These are phyloP conservation scores for Sycophila texana DNA, from an alignment of 2,888 invertebrate genomes.

Conservation along the genomic window DNA sequence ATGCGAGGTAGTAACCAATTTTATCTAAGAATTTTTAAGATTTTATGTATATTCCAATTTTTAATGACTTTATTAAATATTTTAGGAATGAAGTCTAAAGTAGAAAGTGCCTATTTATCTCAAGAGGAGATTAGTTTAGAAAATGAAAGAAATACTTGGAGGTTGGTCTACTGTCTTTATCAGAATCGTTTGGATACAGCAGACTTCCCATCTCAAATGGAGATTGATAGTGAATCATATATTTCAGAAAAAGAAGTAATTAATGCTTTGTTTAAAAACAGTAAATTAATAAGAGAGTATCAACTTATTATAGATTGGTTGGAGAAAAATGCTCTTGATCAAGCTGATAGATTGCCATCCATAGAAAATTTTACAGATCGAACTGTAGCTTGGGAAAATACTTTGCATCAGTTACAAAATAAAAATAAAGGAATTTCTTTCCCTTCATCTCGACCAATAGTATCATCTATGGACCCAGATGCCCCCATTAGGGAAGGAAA, in stretches of 20 bases:
- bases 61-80: conserved; percentile 22
- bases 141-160: conserved; percentile 93
- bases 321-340: conserved; percentile 86
- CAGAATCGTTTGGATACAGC: conserved; percentile 83
- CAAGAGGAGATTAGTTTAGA: conserved; percentile 77
- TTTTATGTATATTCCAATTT: conserved; percentile 4
- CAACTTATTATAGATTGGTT: conserved; percentile 95
- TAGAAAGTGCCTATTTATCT: conserved; percentile 66
- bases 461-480: conserved; percentile 91
- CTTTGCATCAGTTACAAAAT: conserved; percentile 85
- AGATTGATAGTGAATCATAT: conserved; percentile 60
- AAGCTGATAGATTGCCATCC: conserved; percentile 74
- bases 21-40: conserved; percentile 3
- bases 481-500: conserved; percentile 88
- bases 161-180: conserved; percentile 87
- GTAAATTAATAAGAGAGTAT: conserved; percentile 80
- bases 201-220: conserved; percentile 64
- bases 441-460: conserved; percentile 78
- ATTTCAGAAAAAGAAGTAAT: conserved; percentile 81
- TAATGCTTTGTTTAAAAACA: conserved; percentile 78
- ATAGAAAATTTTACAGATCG: conserved; percentile 87
- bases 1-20: conserved; percentile 67
- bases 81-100: conserved; percentile 72
- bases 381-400: conserved; percentile 94
- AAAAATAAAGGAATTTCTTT: conserved; percentile 78